These are phyloP conservation scores for Carabus problematicus DNA, from an alignment of 2,888 invertebrate genomes.

Conservation along the genomic window DNA sequence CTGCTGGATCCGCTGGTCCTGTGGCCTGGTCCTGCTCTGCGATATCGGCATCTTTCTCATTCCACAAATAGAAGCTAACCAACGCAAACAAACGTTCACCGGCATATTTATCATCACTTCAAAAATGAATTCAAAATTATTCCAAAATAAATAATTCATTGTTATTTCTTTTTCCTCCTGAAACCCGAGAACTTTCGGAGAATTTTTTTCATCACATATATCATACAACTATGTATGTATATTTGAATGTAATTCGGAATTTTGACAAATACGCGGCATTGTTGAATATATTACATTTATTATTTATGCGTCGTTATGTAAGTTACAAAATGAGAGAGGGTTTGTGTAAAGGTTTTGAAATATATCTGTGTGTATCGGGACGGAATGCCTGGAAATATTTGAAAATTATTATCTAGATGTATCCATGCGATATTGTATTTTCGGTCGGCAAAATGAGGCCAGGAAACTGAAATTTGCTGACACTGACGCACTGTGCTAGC, in stretches of 20 bases:
- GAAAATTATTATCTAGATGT: background rate
- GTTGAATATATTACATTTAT: too few species aligned
- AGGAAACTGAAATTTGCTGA: too few species aligned
- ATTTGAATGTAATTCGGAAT: too few species aligned
- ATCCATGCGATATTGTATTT: background rate
- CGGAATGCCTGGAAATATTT: background rate
- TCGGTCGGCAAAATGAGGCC: background rate
- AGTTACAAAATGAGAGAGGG: background rate
- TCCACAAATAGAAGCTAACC: too few species aligned
- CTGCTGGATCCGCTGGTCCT: too few species aligned
- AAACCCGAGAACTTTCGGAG: too few species aligned
- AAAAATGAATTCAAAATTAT: slow-evolving; percentile 28
- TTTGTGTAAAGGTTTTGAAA: background rate
- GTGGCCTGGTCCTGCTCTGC: too few species aligned
- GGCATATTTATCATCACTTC: slow-evolving; percentile 23
- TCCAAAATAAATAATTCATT: slow-evolving; percentile 30
- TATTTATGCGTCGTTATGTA: background rate
- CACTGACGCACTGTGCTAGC: too few species aligned
- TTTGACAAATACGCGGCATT: too few species aligned
- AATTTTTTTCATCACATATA: too few species aligned
- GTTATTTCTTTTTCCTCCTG: slow-evolving; percentile 13
- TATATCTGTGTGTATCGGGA: background rate
- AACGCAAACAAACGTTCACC: background rate
- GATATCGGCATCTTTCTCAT: too few species aligned
- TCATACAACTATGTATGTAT: too few species aligned